Evolutionary conservation across 2,797 vertebrate genomes (phyloP), one percentile per base, ranked within the genome.

Genomic region (Sorex maritimensis): DNA sequence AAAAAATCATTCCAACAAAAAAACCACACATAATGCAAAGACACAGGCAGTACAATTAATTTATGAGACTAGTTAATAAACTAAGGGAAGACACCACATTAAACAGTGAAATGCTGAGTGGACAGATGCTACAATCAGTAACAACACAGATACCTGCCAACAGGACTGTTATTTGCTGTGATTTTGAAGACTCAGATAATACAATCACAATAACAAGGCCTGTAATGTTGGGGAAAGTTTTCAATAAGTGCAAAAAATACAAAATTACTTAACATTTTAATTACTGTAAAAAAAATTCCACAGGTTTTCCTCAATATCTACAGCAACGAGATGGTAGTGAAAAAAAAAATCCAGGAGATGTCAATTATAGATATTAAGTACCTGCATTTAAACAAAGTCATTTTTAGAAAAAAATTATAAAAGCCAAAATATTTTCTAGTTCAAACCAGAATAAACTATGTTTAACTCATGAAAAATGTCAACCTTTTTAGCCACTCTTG

Each of bases 391-490:
- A 17, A 6, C 34, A 41, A 52, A 24, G 38, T 63, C 49, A 52
- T 52, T 79, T 75, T 83, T 13, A 67, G 44, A 2, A 78, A 88
- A 44, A 44, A 72, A 34, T 9, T 67, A 30, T 86, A 65, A 81
- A 55, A 71, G 19, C 44, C 58, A 81, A 89, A 12, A 1, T 49
- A 87, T 52, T 46, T 92, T 74, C 73, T 67, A 93, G 61, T 19
- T 86, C 80, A 71, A 94, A 92, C 13, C 30, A 72, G 55, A 86
- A 68, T 67, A 6, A 78, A 55, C 28, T 79, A 86, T 17, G 89
- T 93, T 82, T 79, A 86, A 93, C 90, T 79, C 13, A 81, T 14
- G 87, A 88, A 83, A 75, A 8, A 30, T 83, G 41, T 83, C 63
- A 95, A 80, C 88, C 44, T 6, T 81, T 72, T 83, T 46, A 38